Evolutionary conservation across 2,797 vertebrate species (phyloP), one percentile per base, ranked within the genome.

Genomic region (Stomatorhinus walkeri): DNA sequence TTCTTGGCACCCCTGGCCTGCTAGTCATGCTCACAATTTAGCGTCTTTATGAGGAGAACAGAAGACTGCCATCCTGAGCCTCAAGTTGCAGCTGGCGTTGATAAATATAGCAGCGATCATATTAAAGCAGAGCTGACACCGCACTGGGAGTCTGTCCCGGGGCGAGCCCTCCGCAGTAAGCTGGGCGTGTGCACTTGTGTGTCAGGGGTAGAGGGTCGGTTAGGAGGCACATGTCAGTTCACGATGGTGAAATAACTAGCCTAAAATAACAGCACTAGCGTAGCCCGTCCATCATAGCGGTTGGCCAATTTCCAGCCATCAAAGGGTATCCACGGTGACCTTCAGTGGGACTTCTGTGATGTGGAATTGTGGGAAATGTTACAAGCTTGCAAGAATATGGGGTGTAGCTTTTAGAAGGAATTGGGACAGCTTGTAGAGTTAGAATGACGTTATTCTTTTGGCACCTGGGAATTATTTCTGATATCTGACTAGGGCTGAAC

Each of bases 381-480:
- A 87, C 89, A 79, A 89, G 88, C 91, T 87, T 91, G 91, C 91
- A 90, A 89, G 64, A 88, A 87, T 72, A 7, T 46, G 83, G 64
- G 89, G 90, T 79, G 88, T 89, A 24, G 81, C 1, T 87, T 81
- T 90, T 68, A 49, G 48, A 85, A 86, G 59, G 46, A 59, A 51
- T 83, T 14, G 81, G 12, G 49, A 9, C 32, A 22, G 68, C 86
- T 24, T 64, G 22, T 49, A 22, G 43, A 19, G 16, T 88, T 88
- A 85, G 92, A 92, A 91, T 93, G 93, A 94, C 92, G 93, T 89
- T 79, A 92, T 93, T 87, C 76, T 83, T 91, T 89, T 94, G 93
- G 93, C 93, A 93, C 93, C 91, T 92, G 89, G 92, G 87, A 88
- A 90, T 87, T 90, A 91, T 91, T 88, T 91, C 88, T 1, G 64